A percentile compares a stretch with the other conserved stretches of the same genome.
These are phyloP conservation scores for Serinus canaria DNA, from an alignment of 2,113 vertebrate species.

Conservation along the genomic window DNA sequence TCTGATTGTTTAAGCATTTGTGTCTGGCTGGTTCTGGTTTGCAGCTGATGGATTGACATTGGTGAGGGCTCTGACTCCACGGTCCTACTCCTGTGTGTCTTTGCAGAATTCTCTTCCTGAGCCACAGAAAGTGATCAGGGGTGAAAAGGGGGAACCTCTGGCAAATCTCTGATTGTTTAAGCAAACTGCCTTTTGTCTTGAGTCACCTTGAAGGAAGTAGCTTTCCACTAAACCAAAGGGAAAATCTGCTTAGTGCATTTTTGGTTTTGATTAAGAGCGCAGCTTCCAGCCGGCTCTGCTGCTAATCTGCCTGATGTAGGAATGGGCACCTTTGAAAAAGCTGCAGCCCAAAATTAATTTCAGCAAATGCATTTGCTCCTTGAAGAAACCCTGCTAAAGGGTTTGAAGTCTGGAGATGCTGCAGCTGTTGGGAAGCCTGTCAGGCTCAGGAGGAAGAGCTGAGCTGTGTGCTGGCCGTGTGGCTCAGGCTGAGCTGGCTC, in stretches of 20 bases:
- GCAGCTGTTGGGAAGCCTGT: background rate
- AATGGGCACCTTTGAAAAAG: background rate
- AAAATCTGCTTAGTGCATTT: constrained; percentile 13
- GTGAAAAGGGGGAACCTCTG: background rate
- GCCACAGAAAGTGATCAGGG: background rate
- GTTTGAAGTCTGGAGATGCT: background rate
- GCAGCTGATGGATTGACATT: background rate
- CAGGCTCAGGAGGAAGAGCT: background rate
- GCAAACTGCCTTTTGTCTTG: background rate
- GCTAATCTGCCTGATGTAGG: background rate
- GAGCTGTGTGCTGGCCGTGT: rapidly evolving
- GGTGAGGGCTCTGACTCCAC: background rate
- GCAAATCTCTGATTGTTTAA: background rate
- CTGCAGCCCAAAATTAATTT: background rate
- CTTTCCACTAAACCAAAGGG: constrained; percentile 30
- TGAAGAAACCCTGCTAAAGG: background rate
- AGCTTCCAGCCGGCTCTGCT: background rate
- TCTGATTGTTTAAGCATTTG: background rate
- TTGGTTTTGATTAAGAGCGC: background rate
- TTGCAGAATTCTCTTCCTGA: background rate
- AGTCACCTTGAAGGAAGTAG: constrained; percentile 44
- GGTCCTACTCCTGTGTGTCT: background rate
- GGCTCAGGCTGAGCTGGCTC: rapidly evolving
- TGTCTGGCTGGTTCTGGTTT: background rate
- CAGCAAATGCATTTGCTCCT: background rate